phyloP scores from a whole-genome alignment of 2,113 vertebrate species.

The Barnardius zonarius region DNA sequence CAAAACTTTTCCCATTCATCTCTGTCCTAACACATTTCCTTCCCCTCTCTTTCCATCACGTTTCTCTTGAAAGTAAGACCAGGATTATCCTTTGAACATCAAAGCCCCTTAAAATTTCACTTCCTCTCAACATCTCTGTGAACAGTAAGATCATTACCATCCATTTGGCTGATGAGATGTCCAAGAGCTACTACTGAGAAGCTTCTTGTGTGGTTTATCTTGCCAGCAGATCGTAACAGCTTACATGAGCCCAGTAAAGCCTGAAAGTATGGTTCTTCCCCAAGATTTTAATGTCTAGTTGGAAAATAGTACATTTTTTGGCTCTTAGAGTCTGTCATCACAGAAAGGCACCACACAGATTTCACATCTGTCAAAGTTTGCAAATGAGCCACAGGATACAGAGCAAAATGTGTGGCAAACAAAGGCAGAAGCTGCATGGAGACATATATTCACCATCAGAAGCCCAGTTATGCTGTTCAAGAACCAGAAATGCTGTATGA shows the following conservation, averaged over 20 bases:
- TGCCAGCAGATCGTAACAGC: slow-evolving; percentile 24
- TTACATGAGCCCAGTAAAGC: neutral
- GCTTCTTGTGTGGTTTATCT: neutral
- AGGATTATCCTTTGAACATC: neutral
- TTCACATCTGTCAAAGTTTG: slow-evolving; percentile 17
- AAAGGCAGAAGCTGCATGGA: neutral
- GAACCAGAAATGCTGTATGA: neutral
- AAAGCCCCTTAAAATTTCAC: neutral
- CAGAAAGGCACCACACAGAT: neutral
- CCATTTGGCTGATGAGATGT: slow-evolving; percentile 14
- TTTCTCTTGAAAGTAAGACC: neutral
- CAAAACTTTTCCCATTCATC: neutral
- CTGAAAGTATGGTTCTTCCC: neutral
- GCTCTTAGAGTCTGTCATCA: slow-evolving; percentile 15
- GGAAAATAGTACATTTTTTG: slow-evolving; percentile 8
- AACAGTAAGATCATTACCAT: neutral
- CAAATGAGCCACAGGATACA: slow-evolving; percentile 22
- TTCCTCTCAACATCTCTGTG: neutral
- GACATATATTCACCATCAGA: neutral
- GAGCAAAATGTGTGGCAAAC: neutral
- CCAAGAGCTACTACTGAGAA: neutral
- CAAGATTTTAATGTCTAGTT: slow-evolving; percentile 9
- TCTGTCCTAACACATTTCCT: neutral
- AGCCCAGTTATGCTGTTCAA: neutral
- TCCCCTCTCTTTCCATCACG: neutral